Evolutionary conservation across 2,888 invertebrate genomes (phyloP).

Genomic region (Lobophora halterata): DNA sequence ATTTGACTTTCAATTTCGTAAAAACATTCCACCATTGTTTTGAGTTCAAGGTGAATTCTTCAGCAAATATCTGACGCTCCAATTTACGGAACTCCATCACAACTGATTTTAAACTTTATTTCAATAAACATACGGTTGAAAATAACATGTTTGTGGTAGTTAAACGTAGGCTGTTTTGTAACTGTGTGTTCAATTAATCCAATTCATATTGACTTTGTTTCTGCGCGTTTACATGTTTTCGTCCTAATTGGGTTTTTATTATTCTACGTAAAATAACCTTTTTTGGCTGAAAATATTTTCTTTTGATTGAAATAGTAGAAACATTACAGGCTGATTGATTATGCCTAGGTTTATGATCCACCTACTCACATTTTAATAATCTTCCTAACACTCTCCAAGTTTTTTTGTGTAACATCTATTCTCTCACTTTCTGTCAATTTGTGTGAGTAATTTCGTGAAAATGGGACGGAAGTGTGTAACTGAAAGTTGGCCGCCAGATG

Average conservation of each 20-base stretch:
- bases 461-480: no score
- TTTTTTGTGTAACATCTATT: no score
- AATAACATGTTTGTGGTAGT: not conserved
- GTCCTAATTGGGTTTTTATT: slow-evolving; percentile 4
- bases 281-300: no score
- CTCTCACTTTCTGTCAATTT: no score
- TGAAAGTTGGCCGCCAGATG: no score
- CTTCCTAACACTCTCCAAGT: no score
- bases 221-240: slow-evolving; percentile 6
- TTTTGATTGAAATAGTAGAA: no score
- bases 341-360: no score
- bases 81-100: slow-evolving; percentile 18
- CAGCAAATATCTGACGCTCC: slow-evolving; percentile 31
- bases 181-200: slow-evolving; percentile 16
- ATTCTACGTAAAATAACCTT: no score
- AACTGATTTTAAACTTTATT: slow-evolving; percentile 12
- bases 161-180: slow-evolving; percentile 4
- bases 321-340: no score
- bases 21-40: slow-evolving; percentile 47
- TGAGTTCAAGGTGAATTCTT: slow-evolving; percentile 63
- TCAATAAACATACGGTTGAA: slow-evolving; percentile 3
- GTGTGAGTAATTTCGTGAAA: no score
- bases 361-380: no score
- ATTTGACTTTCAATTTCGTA: slow-evolving; percentile 54
- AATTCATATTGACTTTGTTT: slow-evolving; percentile 18